Percentiles rank a stretch among this genome's conserved stretches.
phyloP scores from a whole-genome alignment of 2,888 invertebrate species.

The Cephus sareptanus region DNA sequence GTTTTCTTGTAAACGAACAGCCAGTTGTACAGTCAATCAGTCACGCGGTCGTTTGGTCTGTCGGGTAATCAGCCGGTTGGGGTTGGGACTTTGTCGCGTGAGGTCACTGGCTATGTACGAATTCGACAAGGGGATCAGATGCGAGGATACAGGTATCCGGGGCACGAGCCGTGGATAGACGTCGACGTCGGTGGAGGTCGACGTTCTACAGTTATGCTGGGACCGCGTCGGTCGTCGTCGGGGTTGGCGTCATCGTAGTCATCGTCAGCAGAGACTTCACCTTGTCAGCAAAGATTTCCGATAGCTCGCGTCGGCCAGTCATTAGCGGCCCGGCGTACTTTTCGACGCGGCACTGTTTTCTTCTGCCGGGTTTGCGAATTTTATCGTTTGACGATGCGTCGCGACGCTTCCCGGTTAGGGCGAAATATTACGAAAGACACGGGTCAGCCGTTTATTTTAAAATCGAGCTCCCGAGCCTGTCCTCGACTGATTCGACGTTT shows the following conservation, averaged over 20 bases:
- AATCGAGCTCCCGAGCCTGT: background rate
- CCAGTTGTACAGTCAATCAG: background rate
- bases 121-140: background rate
- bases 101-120: background rate
- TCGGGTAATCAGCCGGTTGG: background rate
- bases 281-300: background rate
- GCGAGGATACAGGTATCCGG: background rate
- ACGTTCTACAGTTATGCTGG: background rate
- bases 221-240: background rate
- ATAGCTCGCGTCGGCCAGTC: background rate
- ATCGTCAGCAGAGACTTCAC: background rate
- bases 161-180: background rate
- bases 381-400: background rate
- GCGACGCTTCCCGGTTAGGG: slow-evolving; percentile 9
- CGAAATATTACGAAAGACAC: slow-evolving; percentile 9
- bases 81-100: background rate
- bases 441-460: slow-evolving; percentile 7
- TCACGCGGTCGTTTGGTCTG: background rate
- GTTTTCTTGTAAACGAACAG: background rate
- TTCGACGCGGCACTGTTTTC: slow-evolving; percentile 4
- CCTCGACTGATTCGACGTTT: background rate
- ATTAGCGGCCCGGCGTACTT: background rate
- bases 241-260: background rate
- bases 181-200: background rate
- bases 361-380: slow-evolving; percentile 7